A percentile compares a stretch with the other conserved stretches of the same genome.
phyloP scores from a whole-genome alignment of 2,888 invertebrate genomes.

The Papilio demoleus region DNA sequence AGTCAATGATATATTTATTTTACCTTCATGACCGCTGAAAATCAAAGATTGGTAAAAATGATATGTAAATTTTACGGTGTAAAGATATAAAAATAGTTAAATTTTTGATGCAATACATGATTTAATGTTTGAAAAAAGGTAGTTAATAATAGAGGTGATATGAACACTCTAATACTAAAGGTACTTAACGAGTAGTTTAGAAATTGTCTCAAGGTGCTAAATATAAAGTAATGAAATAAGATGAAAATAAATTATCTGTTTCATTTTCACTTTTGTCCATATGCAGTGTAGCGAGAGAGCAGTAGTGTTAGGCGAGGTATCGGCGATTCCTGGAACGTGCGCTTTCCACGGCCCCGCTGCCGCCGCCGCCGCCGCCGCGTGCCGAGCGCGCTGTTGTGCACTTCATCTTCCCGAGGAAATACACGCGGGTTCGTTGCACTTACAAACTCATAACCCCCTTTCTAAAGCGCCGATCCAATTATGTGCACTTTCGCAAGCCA shows the following conservation, averaged over 20 bases:
- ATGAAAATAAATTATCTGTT: constrained; percentile 41
- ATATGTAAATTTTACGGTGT: too few relatives aligned
- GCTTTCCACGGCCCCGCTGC: constrained; percentile 70
- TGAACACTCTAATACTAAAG: too few relatives aligned
- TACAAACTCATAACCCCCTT: constrained; percentile 84
- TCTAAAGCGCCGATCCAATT: constrained; percentile 83
- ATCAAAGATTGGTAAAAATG: too few relatives aligned
- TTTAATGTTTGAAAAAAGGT: too few relatives aligned
- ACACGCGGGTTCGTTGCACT: constrained; percentile 82
- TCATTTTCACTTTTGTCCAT: constrained; percentile 76
- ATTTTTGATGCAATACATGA: too few relatives aligned
- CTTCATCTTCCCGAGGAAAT: constrained; percentile 81
- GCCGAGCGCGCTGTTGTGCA: constrained; percentile 53
- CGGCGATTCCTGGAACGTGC: constrained; percentile 75
- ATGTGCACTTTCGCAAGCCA: constrained; percentile 84
- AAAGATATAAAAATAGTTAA: too few relatives aligned
- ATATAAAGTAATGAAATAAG: constrained; percentile 11
- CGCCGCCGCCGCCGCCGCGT: constrained; percentile 1
- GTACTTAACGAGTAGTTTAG: constrained; percentile 6
- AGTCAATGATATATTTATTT: too few relatives aligned
- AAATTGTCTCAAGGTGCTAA: constrained; percentile 13
- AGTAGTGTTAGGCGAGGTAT: constrained; percentile 54
- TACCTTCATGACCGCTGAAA: too few relatives aligned
- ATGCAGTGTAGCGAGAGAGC: constrained; percentile 62
- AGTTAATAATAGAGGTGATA: too few relatives aligned